These are phyloP conservation scores for Stenurella melanura DNA, from an alignment of 2,888 invertebrate species.

Conservation along the genomic window DNA sequence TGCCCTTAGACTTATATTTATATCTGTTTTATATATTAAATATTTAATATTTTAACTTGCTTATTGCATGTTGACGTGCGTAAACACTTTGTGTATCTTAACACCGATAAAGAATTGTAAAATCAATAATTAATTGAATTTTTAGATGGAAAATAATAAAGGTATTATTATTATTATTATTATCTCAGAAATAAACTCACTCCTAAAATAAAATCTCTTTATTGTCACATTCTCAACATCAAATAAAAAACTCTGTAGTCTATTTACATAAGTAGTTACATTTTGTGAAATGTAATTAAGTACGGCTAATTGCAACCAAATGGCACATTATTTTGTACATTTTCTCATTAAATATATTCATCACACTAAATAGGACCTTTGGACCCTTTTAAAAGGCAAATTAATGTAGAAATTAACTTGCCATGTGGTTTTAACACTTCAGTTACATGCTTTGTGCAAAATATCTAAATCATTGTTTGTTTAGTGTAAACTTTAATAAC, in stretches of 20 bases:
- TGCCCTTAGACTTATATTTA: too few relatives aligned
- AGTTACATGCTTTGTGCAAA: slow-evolving; percentile 4
- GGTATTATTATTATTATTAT: too few relatives aligned
- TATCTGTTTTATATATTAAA: too few relatives aligned
- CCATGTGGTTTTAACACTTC: slow-evolving; percentile 15
- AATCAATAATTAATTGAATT: too few relatives aligned
- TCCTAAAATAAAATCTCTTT: slow-evolving; percentile 34
- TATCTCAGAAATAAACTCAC: background rate
- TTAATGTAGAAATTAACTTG: slow-evolving; percentile 31
- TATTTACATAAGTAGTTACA: slow-evolving; percentile 29
- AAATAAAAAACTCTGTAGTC: slow-evolving; percentile 43
- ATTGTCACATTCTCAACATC: slow-evolving; percentile 54
- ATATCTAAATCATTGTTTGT: slow-evolving; percentile 15
- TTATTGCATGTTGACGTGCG: too few relatives aligned
- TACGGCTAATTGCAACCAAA: slow-evolving; percentile 22
- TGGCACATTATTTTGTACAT: slow-evolving; percentile 42
- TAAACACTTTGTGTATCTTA: too few relatives aligned
- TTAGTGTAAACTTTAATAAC: slow-evolving; percentile 35
- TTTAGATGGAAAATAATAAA: too few relatives aligned
- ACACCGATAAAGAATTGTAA: too few relatives aligned
- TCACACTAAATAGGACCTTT: slow-evolving; percentile 21
- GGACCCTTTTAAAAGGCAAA: slow-evolving; percentile 33
- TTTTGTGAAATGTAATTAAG: slow-evolving; percentile 26
- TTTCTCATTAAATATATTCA: slow-evolving; percentile 1
- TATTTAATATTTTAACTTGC: too few relatives aligned